Conservation (phyloP, 2,888 invertebrate genomes). For the Philopedon plagiatum region DNA sequence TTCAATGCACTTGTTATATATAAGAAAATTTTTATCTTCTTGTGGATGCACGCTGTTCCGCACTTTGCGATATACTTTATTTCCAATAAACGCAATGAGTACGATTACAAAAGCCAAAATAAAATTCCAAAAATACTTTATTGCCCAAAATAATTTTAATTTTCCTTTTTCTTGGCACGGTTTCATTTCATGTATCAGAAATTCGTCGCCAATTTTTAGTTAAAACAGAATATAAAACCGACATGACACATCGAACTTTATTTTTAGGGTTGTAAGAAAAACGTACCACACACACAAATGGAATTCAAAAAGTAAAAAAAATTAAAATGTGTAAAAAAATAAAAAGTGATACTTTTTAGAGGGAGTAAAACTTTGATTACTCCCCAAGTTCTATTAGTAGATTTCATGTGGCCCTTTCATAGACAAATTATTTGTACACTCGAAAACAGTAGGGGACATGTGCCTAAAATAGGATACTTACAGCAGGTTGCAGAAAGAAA, state of each 20-base stretch:
- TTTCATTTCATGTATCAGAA: conserved; percentile 26
- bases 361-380: too few relatives aligned
- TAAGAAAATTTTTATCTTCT: too few relatives aligned
- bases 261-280: conserved; percentile 21
- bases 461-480: too few relatives aligned
- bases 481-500: too few relatives aligned
- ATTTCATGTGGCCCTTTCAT: too few relatives aligned
- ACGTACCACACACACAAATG: neutral
- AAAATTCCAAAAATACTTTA: conserved; percentile 24
- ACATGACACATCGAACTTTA: conserved; percentile 33
- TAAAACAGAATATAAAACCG: conserved; percentile 36
- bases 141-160: conserved; percentile 27
- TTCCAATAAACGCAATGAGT: neutral
- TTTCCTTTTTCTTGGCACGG: conserved; percentile 35
- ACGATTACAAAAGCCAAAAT: conserved; percentile 4
- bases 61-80: neutral
- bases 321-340: too few relatives aligned
- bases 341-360: neutral
- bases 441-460: too few relatives aligned
- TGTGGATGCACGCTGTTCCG: too few relatives aligned
- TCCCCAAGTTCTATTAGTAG: too few relatives aligned
- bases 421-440: too few relatives aligned
- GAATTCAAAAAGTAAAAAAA: neutral
- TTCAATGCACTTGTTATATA: too few relatives aligned
- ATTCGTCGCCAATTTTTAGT: conserved; percentile 35